Base-by-base conservation (phyloP, 2,888 invertebrate species). In the Rotaria sp. region DNA sequence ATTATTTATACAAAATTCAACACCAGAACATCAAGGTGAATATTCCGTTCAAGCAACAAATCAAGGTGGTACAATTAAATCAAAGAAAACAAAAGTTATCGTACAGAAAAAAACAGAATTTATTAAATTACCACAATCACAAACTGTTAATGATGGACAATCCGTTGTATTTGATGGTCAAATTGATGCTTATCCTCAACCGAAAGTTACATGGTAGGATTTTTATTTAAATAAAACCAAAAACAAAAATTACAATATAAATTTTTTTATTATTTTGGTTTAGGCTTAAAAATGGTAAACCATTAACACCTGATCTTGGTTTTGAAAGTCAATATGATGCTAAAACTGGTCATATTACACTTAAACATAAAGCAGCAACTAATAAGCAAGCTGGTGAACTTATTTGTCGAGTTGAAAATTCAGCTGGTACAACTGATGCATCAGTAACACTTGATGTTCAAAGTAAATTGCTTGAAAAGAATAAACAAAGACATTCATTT, bases 111-210 rank as follows among this genome's bases (percentile, higher is more conserved):
- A 41, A 45, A 45, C 80, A 2, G 80, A 80, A 45, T 80, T 80
- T 45, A 45, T n/a, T n/a, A 80, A 80, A 80, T n/a, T 45, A 80
- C 80, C 80, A 45, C 41, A 41, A 45, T 45, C 41, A 45, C 80
- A 80, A 80, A 80, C 80, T 8, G n/a, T 80, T 26, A 86, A 86
- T 55, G 85, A 86, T 48, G 85, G 85, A 38, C 55, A 85, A 48
- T 11, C 50, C 30, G 75, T 86, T 35, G 84, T 84, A 26, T 74
- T 85, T 24, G 84, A 85, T 48, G 86, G 75, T 30, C 74, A 85
- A 30, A 85, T 86, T 57, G 80, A 80, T 45, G 80, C 80, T 45
- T 80, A 80, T 80, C 80, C 80, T n/a, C 80, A 45, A 80, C 80
- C 80, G n/a, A 80, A 80, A 80, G 80, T 80, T 1, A 80, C 80